phyloP scores from a whole-genome alignment of 1,140 invertebrate genomes.

The Cyclina sinensis region DNA sequence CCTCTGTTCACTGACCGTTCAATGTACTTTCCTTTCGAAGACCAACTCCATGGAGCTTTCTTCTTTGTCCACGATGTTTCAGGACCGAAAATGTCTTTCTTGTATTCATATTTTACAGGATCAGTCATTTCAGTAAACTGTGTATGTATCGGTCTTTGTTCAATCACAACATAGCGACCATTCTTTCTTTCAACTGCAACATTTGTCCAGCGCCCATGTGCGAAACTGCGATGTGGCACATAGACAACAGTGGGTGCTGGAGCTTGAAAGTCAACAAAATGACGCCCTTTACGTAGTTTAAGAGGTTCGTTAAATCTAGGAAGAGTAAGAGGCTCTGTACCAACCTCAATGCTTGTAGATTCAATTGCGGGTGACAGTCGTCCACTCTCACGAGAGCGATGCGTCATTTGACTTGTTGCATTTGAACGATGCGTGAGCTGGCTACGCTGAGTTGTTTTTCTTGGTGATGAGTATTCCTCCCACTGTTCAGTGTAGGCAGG shows the following conservation, averaged over 20 bases:
- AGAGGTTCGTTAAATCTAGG: constrained; percentile 63
- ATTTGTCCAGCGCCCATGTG: constrained; percentile 71
- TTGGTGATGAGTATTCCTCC: constrained; percentile 60
- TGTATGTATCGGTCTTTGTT: constrained; percentile 75
- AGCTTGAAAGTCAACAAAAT: constrained; percentile 61
- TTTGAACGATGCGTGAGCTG: constrained; percentile 9
- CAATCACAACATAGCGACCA: constrained; percentile 80
- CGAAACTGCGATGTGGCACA: constrained; percentile 70
- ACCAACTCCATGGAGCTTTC: constrained; percentile 75
- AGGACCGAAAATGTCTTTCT: constrained; percentile 55
- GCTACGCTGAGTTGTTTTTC: constrained; percentile 18
- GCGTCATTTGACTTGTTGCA: background rate
- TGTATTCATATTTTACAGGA: background rate
- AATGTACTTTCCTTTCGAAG: constrained; percentile 70
- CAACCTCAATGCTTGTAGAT: constrained; percentile 23
- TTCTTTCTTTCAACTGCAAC: constrained; percentile 76
- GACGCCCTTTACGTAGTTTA: constrained; percentile 53
- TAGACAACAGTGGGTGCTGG: constrained; percentile 71
- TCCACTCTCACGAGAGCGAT: constrained; percentile 61
- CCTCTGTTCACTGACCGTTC: constrained; percentile 70
- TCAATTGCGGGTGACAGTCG: constrained; percentile 58
- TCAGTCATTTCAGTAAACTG: constrained; percentile 57
- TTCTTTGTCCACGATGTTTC: constrained; percentile 54
- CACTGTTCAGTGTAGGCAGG: constrained; percentile 47
- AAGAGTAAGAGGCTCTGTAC: constrained; percentile 30